Conservation (phyloP, 2,797 vertebrate genomes). For the Helicolenus hilgendorfi region DNA sequence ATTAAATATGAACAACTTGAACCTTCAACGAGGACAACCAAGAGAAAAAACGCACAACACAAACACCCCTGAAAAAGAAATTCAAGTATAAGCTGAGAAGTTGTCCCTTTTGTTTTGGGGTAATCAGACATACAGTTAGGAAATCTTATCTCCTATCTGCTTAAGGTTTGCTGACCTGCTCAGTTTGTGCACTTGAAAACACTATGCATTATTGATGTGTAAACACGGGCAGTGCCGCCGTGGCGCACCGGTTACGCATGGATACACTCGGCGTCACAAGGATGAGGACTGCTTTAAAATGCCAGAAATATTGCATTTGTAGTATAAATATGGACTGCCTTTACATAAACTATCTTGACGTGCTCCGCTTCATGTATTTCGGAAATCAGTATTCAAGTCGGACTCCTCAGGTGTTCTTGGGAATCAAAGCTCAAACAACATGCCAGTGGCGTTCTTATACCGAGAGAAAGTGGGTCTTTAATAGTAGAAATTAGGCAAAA, state of each 20-base stretch:
- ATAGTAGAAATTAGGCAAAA: neutral
- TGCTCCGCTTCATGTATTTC: neutral
- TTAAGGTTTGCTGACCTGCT: slow-evolving; percentile 55
- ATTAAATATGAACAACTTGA: neutral
- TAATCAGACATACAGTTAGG: neutral
- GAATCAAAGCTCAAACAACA: neutral
- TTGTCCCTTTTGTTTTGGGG: slow-evolving; percentile 1
- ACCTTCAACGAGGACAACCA: neutral
- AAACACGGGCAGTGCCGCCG: slow-evolving; percentile 57
- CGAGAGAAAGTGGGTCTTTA: neutral
- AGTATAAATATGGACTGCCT: neutral
- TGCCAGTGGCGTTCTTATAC: no score
- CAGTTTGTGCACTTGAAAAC: slow-evolving; percentile 32
- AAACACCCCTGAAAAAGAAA: neutral
- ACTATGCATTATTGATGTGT: slow-evolving; percentile 66
- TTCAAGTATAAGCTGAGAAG: neutral
- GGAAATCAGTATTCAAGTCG: slow-evolving; percentile 26
- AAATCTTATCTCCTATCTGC: slow-evolving; percentile 42
- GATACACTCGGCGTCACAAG: neutral
- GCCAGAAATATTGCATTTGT: neutral
- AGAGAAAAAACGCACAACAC: neutral
- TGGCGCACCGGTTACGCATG: slow-evolving; percentile 13
- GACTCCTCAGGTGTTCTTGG: neutral
- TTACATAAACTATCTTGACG: neutral
- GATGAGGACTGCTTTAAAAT: neutral